Evolutionary conservation across 1,140 invertebrate genomes (phyloP).

Genomic region (Saccostrea echinata): DNA sequence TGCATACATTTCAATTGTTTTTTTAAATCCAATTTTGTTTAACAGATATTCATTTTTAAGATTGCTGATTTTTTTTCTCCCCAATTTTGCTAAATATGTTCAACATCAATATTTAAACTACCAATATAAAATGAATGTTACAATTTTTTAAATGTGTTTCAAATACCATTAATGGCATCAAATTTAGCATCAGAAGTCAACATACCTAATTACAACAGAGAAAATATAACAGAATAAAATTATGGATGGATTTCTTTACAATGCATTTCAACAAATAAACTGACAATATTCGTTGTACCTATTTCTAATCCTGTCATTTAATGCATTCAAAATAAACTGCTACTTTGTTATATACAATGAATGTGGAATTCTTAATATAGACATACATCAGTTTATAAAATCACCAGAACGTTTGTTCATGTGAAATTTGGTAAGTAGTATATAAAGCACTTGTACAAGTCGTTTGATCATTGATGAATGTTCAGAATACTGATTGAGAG

Average conservation of each 20-base stretch:
- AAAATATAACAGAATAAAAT: not conserved
- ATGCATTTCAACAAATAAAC: constrained; percentile 15
- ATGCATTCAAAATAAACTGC: not conserved
- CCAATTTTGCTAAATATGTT: no score
- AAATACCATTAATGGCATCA: no score
- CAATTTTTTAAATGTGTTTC: no score
- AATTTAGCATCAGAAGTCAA: no score
- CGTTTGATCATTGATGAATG: constrained; percentile 8
- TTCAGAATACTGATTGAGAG: not conserved
- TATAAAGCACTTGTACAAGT: constrained; percentile 4
- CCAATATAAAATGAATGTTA: no score
- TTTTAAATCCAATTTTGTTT: no score
- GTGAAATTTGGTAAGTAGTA: constrained; percentile 16
- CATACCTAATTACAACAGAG: not conserved
- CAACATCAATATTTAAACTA: no score
- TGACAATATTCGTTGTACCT: constrained; percentile 10
- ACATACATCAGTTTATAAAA: not conserved
- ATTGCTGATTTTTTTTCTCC: no score
- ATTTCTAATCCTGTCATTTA: constrained; percentile 9
- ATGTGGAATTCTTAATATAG: constrained; percentile 20
- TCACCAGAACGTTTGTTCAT: not conserved
- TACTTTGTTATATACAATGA: constrained; percentile 10
- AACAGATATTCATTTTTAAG: no score
- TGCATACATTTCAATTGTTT: no score
- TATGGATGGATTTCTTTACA: constrained; percentile 34